These are phyloP conservation scores for Mobula hypostoma DNA, from an alignment of 2,113 vertebrate genomes.

Conservation along the genomic window DNA sequence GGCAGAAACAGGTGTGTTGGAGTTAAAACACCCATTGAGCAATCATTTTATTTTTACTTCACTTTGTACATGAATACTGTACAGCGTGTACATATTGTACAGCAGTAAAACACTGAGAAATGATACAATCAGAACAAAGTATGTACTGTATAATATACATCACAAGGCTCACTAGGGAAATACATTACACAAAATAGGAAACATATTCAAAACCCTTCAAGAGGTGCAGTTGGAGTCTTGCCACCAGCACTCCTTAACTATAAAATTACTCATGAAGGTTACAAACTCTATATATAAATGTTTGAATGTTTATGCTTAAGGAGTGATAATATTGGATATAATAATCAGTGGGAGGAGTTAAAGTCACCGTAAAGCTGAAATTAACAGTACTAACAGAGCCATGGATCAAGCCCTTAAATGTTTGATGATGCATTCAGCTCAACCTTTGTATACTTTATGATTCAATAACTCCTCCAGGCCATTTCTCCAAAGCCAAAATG, in stretches of 20 bases:
- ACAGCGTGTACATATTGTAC: constrained; percentile 34
- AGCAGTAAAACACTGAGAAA: constrained; percentile 33
- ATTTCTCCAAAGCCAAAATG: neutral
- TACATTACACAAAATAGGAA: constrained; percentile 34
- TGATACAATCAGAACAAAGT: constrained; percentile 32
- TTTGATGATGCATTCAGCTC: neutral
- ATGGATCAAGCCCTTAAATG: neutral
- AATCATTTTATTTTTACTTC: constrained; percentile 26
- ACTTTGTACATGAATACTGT: constrained; percentile 35
- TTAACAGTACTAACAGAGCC: neutral
- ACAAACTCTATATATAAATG: neutral
- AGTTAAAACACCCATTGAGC: neutral
- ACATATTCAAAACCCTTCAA: constrained; percentile 30
- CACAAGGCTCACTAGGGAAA: constrained; percentile 25
- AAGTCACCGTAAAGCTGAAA: neutral
- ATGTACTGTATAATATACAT: constrained; percentile 28
- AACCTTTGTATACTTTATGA: neutral
- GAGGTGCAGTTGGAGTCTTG: constrained; percentile 9
- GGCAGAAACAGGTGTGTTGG: neutral
- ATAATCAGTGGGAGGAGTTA: neutral
- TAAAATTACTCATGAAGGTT: constrained; percentile 17
- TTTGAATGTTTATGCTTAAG: neutral
- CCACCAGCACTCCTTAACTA: neutral
- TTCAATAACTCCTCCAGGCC: neutral
- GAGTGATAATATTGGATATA: neutral